These are phyloP conservation scores for Mormoops blainvillei DNA, from an alignment of 2,113 vertebrate genomes.

Conservation along the genomic window DNA sequence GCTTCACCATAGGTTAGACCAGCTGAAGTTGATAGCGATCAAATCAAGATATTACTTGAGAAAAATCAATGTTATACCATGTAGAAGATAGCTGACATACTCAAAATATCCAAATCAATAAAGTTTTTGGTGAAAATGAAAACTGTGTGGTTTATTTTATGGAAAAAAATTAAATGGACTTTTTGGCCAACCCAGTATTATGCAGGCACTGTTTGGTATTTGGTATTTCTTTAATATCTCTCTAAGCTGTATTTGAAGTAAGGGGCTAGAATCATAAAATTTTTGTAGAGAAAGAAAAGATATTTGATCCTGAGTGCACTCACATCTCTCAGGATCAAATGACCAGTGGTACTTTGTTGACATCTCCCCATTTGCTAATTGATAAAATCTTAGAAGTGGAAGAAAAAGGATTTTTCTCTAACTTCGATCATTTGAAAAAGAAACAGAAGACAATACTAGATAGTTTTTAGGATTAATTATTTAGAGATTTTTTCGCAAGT, in stretches of 20 bases:
- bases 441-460: neutral
- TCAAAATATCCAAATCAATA: too few relatives aligned
- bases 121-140: too few relatives aligned
- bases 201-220: neutral
- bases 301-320: neutral
- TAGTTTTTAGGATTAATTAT: conserved; percentile 27
- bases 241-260: neutral
- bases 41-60: too few relatives aligned
- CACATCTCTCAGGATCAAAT: too few relatives aligned
- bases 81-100: too few relatives aligned
- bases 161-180: too few relatives aligned
- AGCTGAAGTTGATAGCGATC: too few relatives aligned
- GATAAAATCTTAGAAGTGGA: conserved; percentile 25
- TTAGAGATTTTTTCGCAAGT: neutral
- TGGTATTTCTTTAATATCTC: neutral
- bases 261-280: neutral
- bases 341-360: neutral
- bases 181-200: too few relatives aligned
- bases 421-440: neutral
- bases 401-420: conserved; percentile 17
- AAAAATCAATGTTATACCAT: too few relatives aligned
- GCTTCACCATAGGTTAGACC: too few relatives aligned
- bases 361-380: neutral
- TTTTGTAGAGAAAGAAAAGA: neutral
- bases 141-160: too few relatives aligned